phyloP scores from a whole-genome alignment of 2,888 invertebrate species.

The Alcis repandata region DNA sequence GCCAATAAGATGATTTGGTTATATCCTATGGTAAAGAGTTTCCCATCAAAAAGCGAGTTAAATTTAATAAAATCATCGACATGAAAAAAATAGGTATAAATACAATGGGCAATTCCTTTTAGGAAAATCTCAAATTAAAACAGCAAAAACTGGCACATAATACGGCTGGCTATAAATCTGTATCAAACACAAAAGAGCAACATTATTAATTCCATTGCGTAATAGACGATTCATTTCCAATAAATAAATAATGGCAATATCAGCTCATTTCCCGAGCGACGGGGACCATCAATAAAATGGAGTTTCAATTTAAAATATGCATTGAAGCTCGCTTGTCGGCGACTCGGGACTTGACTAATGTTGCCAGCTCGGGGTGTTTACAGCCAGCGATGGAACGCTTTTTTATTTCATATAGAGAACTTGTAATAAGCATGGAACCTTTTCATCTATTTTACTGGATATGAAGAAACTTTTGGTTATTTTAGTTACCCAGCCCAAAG shows the following conservation, averaged over 20 bases:
- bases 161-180: background rate
- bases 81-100: background rate
- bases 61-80: too few species aligned
- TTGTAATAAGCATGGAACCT: background rate
- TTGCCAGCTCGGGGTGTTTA: background rate
- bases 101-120: background rate
- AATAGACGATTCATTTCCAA: slow-evolving; percentile 23
- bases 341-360: slow-evolving; percentile 31
- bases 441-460: too few species aligned
- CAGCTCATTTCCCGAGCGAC: slow-evolving; percentile 27
- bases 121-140: background rate
- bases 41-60: too few species aligned
- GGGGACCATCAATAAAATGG: slow-evolving; percentile 32
- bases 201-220: slow-evolving; percentile 13
- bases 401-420: background rate
- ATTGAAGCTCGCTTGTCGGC: slow-evolving; percentile 26
- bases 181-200: slow-evolving; percentile 9
- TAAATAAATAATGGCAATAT: slow-evolving; percentile 26
- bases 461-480: too few species aligned
- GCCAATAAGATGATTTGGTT: too few species aligned
- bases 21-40: too few species aligned
- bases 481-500: too few species aligned
- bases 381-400: background rate
- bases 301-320: slow-evolving; percentile 37
- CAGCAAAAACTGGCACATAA: background rate